phyloP scores from a whole-genome alignment of 2,888 invertebrate species.

The Caenorhabditis sinica region DNA sequence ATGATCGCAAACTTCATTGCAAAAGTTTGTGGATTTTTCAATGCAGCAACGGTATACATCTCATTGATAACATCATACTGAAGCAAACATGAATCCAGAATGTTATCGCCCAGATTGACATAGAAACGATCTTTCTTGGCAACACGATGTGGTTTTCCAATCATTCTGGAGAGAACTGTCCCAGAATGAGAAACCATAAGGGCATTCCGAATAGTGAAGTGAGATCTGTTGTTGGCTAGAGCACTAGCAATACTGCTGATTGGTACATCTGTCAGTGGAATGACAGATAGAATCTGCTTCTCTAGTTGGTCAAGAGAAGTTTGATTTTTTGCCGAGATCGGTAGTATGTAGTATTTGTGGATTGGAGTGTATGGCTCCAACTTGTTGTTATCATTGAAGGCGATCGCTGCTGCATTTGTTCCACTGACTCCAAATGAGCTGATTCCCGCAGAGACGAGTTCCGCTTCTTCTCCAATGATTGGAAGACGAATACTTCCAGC shows the following conservation, averaged over 20 bases:
- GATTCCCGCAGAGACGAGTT: constrained; percentile 74
- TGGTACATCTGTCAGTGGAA: constrained; percentile 56
- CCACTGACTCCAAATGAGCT: constrained; percentile 82
- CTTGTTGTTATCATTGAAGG: constrained; percentile 64
- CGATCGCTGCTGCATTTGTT: constrained; percentile 80
- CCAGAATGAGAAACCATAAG: constrained; percentile 56
- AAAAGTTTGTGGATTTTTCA: constrained; percentile 47
- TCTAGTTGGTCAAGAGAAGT: constrained; percentile 69
- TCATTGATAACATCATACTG: constrained; percentile 60
- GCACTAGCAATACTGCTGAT: constrained; percentile 56
- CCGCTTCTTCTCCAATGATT: constrained; percentile 73
- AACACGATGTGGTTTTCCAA: constrained; percentile 59
- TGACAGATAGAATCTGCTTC: constrained; percentile 46
- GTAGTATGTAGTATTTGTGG: constrained; percentile 68
- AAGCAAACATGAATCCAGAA: constrained; percentile 35
- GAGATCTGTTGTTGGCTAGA: constrained; percentile 54
- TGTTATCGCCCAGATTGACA: constrained; percentile 19
- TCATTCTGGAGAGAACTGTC: constrained; percentile 20
- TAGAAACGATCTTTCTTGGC: constrained; percentile 52
- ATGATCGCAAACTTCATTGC: constrained; percentile 61
- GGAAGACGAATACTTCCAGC: constrained; percentile 70
- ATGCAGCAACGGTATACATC: constrained; percentile 48
- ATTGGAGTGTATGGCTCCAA: constrained; percentile 54
- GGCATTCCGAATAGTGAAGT: constrained; percentile 58
- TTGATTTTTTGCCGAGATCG: constrained; percentile 76